Conservation (phyloP, 30 jellyfish, hydroid and myxozoan species). For the Aurelia coerulea region DNA sequence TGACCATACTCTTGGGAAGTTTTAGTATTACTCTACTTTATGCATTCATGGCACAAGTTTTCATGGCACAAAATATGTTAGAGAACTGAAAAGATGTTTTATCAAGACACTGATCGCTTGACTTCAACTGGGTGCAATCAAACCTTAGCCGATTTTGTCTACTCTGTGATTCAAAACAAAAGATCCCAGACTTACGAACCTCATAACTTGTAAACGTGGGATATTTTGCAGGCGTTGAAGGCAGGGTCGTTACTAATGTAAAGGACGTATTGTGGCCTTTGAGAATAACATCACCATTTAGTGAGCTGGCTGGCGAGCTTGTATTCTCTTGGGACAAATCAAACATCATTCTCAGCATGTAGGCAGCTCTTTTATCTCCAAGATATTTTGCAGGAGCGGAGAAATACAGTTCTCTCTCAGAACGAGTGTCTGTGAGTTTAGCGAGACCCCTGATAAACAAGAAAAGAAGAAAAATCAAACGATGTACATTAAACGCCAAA, state of each 20-base stretch:
- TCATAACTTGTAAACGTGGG: slow-evolving; percentile 65
- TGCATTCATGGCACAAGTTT: too few relatives aligned
- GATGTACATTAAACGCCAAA: neutral
- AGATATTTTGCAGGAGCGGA: slow-evolving; percentile 91
- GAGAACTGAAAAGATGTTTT: too few relatives aligned
- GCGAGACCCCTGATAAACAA: slow-evolving; percentile 70
- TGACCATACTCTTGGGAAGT: too few relatives aligned
- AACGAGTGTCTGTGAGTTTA: slow-evolving; percentile 53
- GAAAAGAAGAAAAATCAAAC: too few relatives aligned
- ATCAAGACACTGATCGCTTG: too few relatives aligned
- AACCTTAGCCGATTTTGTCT: too few relatives aligned
- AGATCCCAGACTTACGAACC: slow-evolving; percentile 25
- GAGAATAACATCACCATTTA: slow-evolving; percentile 87
- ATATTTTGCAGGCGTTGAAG: slow-evolving; percentile 60
- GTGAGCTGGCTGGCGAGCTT: slow-evolving; percentile 49
- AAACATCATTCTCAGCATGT: slow-evolving; percentile 85
- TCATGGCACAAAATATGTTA: too few relatives aligned
- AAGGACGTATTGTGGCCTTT: slow-evolving; percentile 62
- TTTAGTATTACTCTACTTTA: too few relatives aligned
- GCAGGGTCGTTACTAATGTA: slow-evolving; percentile 66
- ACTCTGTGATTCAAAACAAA: neutral
- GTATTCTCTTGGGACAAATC: slow-evolving; percentile 71
- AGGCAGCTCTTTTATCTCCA: slow-evolving; percentile 86
- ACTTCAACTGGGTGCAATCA: too few relatives aligned
- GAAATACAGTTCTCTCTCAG: slow-evolving; percentile 59